These are phyloP conservation scores for Zaprionus inermis DNA, from an alignment of 1,140 invertebrate species.

Conservation along the genomic window DNA sequence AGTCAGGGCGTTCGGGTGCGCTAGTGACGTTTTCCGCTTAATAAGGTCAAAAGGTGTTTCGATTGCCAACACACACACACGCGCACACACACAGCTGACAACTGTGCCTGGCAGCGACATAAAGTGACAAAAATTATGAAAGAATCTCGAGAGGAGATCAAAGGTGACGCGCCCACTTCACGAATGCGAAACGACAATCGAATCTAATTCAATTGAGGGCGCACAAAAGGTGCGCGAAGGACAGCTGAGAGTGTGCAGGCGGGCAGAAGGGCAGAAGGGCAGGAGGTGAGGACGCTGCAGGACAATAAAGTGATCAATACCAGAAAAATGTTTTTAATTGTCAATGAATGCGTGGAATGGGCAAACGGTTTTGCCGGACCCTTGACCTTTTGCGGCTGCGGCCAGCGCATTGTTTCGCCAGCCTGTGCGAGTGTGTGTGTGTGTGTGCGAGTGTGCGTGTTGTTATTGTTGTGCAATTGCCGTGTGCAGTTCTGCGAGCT, in stretches of 20 bases:
- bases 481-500: constrained; percentile 33
- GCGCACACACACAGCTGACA: constrained; percentile 1
- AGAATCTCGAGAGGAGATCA: constrained; percentile 61
- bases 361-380: constrained; percentile 3
- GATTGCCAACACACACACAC: constrained; percentile 50
- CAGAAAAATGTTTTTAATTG: constrained; percentile 65
- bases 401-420: constrained; percentile 30
- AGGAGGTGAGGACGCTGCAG: constrained; percentile 17
- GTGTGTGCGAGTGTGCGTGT: constrained; percentile 21
- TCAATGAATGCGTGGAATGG: constrained; percentile 63
- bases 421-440: constrained; percentile 5
- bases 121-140: constrained; percentile 78
- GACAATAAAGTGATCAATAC: constrained; percentile 77
- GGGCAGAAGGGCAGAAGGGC: background rate
- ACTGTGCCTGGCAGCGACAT: constrained; percentile 23
- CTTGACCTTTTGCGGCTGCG: constrained; percentile 70
- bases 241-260: constrained; percentile 48
- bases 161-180: constrained; percentile 76
- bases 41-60: constrained; percentile 74
- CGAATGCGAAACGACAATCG: constrained; percentile 59
- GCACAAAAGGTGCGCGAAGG: constrained; percentile 42
- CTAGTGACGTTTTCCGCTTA: constrained; percentile 64
- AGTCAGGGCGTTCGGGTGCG: constrained; percentile 31
- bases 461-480: constrained; percentile 49
- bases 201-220: constrained; percentile 55